Conservation (phyloP, 2,797 vertebrate genomes). For the Hafferia zeledoni region DNA sequence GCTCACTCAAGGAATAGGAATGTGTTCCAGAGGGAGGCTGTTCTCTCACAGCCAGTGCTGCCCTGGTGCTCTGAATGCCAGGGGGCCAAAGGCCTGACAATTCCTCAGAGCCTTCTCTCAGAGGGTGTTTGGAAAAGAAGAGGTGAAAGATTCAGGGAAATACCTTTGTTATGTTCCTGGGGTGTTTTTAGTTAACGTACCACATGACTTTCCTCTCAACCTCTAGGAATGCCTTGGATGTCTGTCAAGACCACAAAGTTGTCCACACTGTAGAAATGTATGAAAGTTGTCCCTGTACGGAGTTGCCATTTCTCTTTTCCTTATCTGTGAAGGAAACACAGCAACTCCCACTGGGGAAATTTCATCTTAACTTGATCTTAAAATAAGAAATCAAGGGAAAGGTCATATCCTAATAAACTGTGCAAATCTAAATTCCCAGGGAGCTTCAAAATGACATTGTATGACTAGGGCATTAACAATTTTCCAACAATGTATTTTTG, state of each 20-base stretch:
- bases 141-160: conserved; percentile 62
- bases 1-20: background rate
- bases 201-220: conserved; percentile 73
- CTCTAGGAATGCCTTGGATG: conserved; percentile 67
- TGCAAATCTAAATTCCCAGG: conserved; percentile 89
- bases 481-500: conserved; percentile 75
- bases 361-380: conserved; percentile 89
- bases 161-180: conserved; percentile 56
- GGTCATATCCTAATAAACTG: conserved; percentile 92
- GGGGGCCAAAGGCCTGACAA: background rate
- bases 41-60: background rate
- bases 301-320: conserved; percentile 81
- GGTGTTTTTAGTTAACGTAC: conserved; percentile 5
- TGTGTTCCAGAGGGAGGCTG: background rate
- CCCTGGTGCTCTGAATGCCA: background rate
- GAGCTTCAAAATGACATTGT: conserved; percentile 79
- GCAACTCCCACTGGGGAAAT: conserved; percentile 88
- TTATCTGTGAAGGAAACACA: conserved; percentile 90
- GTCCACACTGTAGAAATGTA: conserved; percentile 51
- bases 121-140: background rate
- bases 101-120: background rate
- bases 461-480: conserved; percentile 70
- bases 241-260: conserved; percentile 65
- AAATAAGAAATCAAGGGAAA: conserved; percentile 93
- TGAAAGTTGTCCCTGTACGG: conserved; percentile 58